Base-by-base conservation (phyloP, 2,113 vertebrate species). In the Pycnonotus jocosus region DNA sequence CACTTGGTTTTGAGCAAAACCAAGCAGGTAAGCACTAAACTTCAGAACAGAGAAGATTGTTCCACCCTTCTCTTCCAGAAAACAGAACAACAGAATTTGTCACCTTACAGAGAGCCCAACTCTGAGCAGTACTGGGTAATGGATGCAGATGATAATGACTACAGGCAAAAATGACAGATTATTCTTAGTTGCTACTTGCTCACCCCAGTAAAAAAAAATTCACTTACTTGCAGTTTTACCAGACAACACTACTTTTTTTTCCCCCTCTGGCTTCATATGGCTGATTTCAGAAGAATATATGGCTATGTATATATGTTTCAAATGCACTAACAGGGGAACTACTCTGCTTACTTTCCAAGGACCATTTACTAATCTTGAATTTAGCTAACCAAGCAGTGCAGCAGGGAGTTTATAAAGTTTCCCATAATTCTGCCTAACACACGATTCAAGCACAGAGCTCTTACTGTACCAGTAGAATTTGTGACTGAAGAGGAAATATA, bases 321-420 rank as follows among this genome's bases (percentile, higher is more conserved):
- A 88, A 91, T 58, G 31, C 38, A 82, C 35, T 82, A 81, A 73
- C 47, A 79, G 42, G 54, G 56, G 44, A 68, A 48, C 17, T 58
- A 70, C 92, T 92, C 62, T 91, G 83, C 61, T 92, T 94, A 50
- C 74, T 89, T 95, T 93, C 62, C 78, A 86, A 82, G 85, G 81
- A 61, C 66, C 69, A 84, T 93, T 95, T 91, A 79, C 65, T 81
- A 79, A 89, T 87, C 87, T 58, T 79, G 76, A 92, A 86, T 50
- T 96, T 73, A 93, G 71, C 50, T 91, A 96, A 92, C 84, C 64
- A 80, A 92, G 85, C 51, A 80, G 66, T 5, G 27, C 44, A 83
- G 38, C 60, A 58, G 35, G n/a, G 64, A 89, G 18, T 93, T 96
- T 90, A 64, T 86, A 92, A 86, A 86, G 72, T 53, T 88, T 91